These are phyloP conservation scores for Taeniopygia guttata DNA, from an alignment of 2,797 vertebrate genomes.

Conservation along the genomic window DNA sequence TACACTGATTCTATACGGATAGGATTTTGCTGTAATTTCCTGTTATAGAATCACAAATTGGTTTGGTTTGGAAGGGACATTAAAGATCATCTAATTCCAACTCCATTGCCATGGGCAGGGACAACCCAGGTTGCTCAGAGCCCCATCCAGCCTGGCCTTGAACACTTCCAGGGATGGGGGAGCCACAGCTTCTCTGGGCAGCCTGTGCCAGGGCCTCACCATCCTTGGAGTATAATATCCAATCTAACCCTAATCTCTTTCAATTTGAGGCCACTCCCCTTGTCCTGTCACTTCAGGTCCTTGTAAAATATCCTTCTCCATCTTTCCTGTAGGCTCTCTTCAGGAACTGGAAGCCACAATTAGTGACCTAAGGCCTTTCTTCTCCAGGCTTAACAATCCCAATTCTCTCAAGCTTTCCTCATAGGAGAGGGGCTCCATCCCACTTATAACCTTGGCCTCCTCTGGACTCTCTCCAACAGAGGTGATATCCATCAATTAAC, in stretches of 20 bases:
- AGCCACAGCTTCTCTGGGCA: background rate
- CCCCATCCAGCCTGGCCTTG: background rate
- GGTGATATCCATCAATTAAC: background rate
- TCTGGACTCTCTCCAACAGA: background rate
- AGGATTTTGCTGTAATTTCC: background rate
- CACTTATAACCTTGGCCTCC: background rate
- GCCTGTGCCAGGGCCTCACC: background rate
- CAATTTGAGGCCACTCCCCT: background rate
- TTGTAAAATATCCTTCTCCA: background rate
- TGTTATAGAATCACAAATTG: background rate
- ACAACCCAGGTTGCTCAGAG: background rate
- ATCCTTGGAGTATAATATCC: too few species aligned
- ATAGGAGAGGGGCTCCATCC: background rate
- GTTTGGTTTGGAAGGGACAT: background rate
- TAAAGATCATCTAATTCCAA: background rate
- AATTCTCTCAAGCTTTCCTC: background rate
- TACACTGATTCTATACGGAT: background rate
- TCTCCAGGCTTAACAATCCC: background rate
- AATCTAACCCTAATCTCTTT: background rate
- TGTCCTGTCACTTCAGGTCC: background rate
- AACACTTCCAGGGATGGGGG: background rate
- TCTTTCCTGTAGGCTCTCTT: background rate
- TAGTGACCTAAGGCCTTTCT: background rate
- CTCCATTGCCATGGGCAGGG: background rate
- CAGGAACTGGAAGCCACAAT: background rate